A percentile compares a stretch with the other conserved stretches of the same genome.
phyloP scores from a whole-genome alignment of 2,797 vertebrate genomes.

The Tragelaphus oryx region DNA sequence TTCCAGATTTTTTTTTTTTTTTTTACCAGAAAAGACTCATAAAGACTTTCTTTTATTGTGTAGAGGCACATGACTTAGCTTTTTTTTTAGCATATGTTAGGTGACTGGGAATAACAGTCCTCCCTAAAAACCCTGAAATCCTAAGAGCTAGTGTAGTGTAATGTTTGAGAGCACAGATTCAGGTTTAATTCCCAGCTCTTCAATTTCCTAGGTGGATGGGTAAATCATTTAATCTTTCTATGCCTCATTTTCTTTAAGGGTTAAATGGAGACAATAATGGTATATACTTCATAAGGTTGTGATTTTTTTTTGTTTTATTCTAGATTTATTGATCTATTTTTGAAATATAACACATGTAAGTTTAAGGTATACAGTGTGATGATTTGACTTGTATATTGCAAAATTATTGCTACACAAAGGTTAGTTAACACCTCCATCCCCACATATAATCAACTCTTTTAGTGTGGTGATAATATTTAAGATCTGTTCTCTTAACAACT shows the following conservation, averaged over 20 bases:
- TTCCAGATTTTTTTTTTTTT: no score
- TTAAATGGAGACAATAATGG: background rate
- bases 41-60: background rate
- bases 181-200: background rate
- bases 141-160: background rate
- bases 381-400: background rate
- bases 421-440: background rate
- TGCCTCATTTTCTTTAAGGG: background rate
- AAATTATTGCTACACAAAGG: background rate
- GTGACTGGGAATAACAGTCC: background rate
- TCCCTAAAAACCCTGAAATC: background rate
- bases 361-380: background rate
- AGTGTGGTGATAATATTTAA: background rate
- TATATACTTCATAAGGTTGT: background rate
- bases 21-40: background rate
- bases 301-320: background rate
- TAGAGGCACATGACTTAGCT: slow-evolving; percentile 7
- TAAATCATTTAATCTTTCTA: background rate
- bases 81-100: slow-evolving; percentile 11
- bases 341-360: background rate
- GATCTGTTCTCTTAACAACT: background rate
- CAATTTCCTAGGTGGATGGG: background rate
- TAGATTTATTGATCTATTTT: background rate
- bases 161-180: background rate
- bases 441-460: background rate